A percentile compares a stretch with the other conserved stretches of the same genome.
phyloP scores from a whole-genome alignment of 2,113 vertebrate genomes.

The Coturnix japonica region DNA sequence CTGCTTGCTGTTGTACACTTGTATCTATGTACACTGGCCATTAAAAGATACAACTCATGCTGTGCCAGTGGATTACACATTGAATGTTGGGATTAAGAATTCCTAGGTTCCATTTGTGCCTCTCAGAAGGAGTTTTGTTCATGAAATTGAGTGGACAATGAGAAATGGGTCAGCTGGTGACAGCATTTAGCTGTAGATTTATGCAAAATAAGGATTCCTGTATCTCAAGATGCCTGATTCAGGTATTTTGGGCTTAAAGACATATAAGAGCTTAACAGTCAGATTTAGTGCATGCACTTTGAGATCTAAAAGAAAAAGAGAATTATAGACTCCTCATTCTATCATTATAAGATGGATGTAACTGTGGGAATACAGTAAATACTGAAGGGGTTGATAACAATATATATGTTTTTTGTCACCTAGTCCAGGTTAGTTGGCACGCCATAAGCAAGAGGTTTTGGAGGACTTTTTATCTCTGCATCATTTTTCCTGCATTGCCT shows the following conservation, averaged over 20 bases:
- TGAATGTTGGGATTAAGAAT: conserved; percentile 64
- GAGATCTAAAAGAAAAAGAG: neutral
- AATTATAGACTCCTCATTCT: neutral
- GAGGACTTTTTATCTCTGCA: neutral
- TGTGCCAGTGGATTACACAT: conserved; percentile 55
- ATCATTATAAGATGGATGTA: neutral
- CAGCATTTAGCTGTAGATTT: neutral
- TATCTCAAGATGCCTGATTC: neutral
- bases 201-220: neutral
- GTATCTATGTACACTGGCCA: neutral
- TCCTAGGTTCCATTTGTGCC: conserved; percentile 45
- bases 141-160: neutral
- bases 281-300: neutral
- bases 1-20: conserved; percentile 43
- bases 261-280: neutral
- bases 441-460: neutral
- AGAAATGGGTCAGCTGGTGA: conserved; percentile 52
- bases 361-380: neutral
- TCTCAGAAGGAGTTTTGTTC: conserved; percentile 49
- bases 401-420: neutral
- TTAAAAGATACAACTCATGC: conserved; percentile 46
- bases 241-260: neutral
- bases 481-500: neutral
- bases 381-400: neutral
- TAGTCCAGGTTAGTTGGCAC: neutral